phyloP scores from a whole-genome alignment of 1,140 invertebrate species.

The Harlomillsia oculata region DNA sequence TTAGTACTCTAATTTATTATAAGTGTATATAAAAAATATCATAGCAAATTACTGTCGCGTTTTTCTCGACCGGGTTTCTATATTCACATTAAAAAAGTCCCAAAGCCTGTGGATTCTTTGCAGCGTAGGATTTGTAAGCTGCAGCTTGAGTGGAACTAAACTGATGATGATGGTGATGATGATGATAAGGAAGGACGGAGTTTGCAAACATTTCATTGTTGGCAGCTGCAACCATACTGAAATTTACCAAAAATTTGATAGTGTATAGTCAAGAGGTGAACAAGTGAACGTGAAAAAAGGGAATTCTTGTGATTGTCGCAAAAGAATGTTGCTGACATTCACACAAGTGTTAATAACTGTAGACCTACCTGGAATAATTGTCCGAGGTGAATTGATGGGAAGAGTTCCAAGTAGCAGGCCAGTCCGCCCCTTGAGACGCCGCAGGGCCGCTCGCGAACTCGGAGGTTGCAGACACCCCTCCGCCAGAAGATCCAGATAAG shows the following conservation, averaged over 20 bases:
- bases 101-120: conserved; percentile 23
- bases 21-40: background rate
- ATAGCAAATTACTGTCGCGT: conserved; percentile 5
- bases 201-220: conserved; percentile 30
- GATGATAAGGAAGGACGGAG: conserved; percentile 25
- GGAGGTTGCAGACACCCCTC: conserved; percentile 3
- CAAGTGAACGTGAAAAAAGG: background rate
- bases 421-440: conserved; percentile 25
- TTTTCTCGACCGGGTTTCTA: too few species aligned
- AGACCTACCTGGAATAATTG: conserved; percentile 35
- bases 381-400: conserved; percentile 33
- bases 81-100: conserved; percentile 28
- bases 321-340: conserved; percentile 1
- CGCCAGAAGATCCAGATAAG: conserved; percentile 4
- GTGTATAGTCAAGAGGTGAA: background rate
- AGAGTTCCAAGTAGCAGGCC: conserved; percentile 31
- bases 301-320: conserved; percentile 1
- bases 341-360: too few species aligned
- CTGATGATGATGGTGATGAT: conserved; percentile 24
- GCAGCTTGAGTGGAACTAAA: conserved; percentile 20
- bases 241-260: background rate
- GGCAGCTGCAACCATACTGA: conserved; percentile 21
- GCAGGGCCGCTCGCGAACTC: conserved; percentile 5
- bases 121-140: conserved; percentile 30
- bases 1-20: conserved; percentile 1